Evolutionary conservation across 53 echinoderm and acorn worm genomes (phyloP).

Genomic region (Temnopleurus reevesii): DNA sequence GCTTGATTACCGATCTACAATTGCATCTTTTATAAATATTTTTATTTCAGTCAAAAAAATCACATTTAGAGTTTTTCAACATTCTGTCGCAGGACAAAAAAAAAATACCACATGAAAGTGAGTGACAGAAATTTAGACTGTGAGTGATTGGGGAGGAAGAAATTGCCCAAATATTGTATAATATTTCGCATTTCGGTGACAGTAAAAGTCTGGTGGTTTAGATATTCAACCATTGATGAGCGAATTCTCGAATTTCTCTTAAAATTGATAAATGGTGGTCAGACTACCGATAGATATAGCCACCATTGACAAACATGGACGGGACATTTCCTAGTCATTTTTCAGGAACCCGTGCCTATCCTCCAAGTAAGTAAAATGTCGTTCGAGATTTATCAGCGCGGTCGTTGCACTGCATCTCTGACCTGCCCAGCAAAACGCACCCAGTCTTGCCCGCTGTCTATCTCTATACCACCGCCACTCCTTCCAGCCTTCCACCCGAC

Average conservation of each 20-base stretch:
- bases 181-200: too few species aligned
- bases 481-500: background rate
- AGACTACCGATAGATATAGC: background rate
- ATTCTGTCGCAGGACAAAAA: background rate
- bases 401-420: constrained; percentile 30
- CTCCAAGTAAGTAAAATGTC: constrained; percentile 34
- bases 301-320: background rate
- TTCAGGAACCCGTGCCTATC: constrained; percentile 1
- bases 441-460: background rate
- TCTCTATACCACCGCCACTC: background rate
- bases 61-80: background rate
- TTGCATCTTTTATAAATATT: too few species aligned
- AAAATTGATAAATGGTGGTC: too few species aligned
- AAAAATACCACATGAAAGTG: too few species aligned
- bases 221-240: too few species aligned
- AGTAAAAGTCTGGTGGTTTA: background rate
- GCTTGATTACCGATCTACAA: too few species aligned
- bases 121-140: too few species aligned
- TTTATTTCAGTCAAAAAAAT: too few species aligned
- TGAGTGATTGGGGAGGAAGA: too few species aligned
- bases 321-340: background rate
- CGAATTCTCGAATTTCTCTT: too few species aligned
- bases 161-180: too few species aligned
- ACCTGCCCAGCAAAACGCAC: constrained; percentile 14
- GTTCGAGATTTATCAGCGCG: constrained; percentile 32